Percentiles rank a stretch among this genome's conserved stretches.
phyloP scores from a whole-genome alignment of 2,797 vertebrate species.

The Myiothlypis chrysogaster region DNA sequence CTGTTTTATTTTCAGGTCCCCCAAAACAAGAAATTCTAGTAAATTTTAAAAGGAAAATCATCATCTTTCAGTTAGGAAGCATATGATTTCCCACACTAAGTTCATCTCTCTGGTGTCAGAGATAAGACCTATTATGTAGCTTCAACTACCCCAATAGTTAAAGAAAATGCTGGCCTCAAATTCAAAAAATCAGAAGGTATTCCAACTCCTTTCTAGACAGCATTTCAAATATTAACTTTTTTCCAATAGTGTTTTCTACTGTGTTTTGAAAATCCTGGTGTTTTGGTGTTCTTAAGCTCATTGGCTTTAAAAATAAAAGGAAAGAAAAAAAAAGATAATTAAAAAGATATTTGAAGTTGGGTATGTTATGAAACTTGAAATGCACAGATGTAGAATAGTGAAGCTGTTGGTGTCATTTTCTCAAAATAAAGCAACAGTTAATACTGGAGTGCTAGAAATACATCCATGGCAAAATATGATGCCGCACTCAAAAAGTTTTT shows the following conservation, averaged over 20 bases:
- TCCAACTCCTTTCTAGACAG: not conserved
- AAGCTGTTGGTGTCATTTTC: not conserved
- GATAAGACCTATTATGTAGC: not conserved
- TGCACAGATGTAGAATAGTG: not conserved
- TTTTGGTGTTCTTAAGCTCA: not conserved
- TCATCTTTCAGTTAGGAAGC: not conserved
- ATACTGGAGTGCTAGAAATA: not conserved
- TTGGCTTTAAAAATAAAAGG: not conserved
- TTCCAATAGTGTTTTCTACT: not conserved
- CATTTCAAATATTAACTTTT: not conserved
- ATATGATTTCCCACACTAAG: not conserved
- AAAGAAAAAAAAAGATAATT: not conserved
- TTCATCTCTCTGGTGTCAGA: not conserved
- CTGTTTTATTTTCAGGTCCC: not conserved
- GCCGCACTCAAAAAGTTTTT: rapidly evolving
- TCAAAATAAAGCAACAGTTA: not conserved
- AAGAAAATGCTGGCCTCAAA: not conserved
- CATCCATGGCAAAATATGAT: not conserved
- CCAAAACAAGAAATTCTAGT: not conserved
- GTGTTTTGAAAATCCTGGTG: rapidly evolving
- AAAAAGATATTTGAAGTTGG: not conserved
- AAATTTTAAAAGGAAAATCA: not conserved
- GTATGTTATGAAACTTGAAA: not conserved
- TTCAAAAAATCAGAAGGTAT: not conserved
- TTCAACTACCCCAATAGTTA: not conserved